phyloP scores from a whole-genome alignment of 2,113 vertebrate genomes.

The Sebastes schlegelii region DNA sequence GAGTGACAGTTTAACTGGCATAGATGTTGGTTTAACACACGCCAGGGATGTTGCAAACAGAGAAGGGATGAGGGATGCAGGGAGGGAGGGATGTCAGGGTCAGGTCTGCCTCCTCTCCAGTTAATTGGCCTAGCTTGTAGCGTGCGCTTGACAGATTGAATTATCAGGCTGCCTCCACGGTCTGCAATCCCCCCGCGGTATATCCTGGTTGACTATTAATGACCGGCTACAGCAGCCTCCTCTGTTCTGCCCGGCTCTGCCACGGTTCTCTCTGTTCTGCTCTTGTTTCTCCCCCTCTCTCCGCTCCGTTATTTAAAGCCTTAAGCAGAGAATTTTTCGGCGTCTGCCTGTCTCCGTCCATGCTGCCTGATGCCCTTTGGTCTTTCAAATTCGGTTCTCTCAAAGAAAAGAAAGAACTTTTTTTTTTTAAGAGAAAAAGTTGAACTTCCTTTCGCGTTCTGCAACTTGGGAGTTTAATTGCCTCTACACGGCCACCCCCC shows the following conservation, averaged over 20 bases:
- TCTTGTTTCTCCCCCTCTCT: slow-evolving; percentile 15
- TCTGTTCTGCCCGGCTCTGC: slow-evolving; percentile 42
- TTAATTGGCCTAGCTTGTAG: slow-evolving; percentile 82
- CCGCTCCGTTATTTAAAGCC: slow-evolving; percentile 46
- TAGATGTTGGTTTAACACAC: slow-evolving; percentile 72
- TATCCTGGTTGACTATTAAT: slow-evolving; percentile 83
- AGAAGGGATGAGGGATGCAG: slow-evolving; percentile 52
- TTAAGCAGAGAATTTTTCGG: slow-evolving; percentile 35
- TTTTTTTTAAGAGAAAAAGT: slow-evolving; percentile 17
- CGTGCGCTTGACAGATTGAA: slow-evolving; percentile 81
- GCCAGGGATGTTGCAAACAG: slow-evolving; percentile 63
- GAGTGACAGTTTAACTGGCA: slow-evolving; percentile 71
- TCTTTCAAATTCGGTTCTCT: slow-evolving; percentile 45
- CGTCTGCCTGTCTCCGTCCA: slow-evolving; percentile 31
- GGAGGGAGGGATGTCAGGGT: slow-evolving; percentile 63
- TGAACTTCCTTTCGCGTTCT: slow-evolving; percentile 36
- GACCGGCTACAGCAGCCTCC: slow-evolving; percentile 68
- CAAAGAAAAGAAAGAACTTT: slow-evolving; percentile 20
- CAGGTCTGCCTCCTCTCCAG: slow-evolving; percentile 78
- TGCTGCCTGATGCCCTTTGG: slow-evolving; percentile 37
- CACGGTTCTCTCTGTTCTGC: slow-evolving; percentile 37
- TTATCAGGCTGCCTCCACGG: slow-evolving; percentile 80
- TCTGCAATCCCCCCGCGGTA: slow-evolving; percentile 73
- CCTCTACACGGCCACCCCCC: slow-evolving; percentile 2
- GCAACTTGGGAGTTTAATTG: slow-evolving; percentile 44